Conservation (phyloP, 2,797 vertebrate genomes). For the Malacoraja senta region DNA sequence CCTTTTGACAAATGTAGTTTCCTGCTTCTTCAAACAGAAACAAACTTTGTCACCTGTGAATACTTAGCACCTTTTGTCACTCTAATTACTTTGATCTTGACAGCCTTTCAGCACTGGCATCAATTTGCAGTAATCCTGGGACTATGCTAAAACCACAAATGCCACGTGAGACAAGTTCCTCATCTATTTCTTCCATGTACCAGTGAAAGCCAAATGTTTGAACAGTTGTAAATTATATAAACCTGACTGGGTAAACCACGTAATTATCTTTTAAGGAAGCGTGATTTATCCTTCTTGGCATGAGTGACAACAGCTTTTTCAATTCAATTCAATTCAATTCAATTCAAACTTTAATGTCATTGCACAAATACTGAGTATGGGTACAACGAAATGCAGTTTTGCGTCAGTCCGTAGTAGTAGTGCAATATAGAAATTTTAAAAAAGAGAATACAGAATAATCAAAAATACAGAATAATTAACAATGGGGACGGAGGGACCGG, state of each 20-base stretch:
- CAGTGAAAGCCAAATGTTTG: neutral
- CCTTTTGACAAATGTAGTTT: neutral
- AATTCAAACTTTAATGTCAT: too few relatives aligned
- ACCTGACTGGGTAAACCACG: neutral
- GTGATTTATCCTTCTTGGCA: neutral
- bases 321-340: too few relatives aligned
- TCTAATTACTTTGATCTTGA: slow-evolving; percentile 28
- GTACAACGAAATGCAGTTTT: too few relatives aligned
- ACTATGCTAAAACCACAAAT: neutral
- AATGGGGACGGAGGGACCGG: too few relatives aligned
- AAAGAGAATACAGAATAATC: too few relatives aligned
- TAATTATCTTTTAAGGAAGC: neutral
- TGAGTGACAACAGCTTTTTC: too few relatives aligned
- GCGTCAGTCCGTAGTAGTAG: too few relatives aligned
- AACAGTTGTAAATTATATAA: neutral
- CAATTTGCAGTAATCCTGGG: neutral
- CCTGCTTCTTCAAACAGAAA: neutral
- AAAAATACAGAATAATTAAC: too few relatives aligned
- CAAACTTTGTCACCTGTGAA: neutral
- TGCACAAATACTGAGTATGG: too few relatives aligned
- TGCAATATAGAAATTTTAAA: too few relatives aligned
- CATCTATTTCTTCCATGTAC: neutral
- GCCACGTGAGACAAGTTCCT: neutral
- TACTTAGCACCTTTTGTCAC: neutral
- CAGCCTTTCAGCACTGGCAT: neutral